Conservation (phyloP, 2,888 invertebrate genomes). For the Coleophora deauratella region DNA sequence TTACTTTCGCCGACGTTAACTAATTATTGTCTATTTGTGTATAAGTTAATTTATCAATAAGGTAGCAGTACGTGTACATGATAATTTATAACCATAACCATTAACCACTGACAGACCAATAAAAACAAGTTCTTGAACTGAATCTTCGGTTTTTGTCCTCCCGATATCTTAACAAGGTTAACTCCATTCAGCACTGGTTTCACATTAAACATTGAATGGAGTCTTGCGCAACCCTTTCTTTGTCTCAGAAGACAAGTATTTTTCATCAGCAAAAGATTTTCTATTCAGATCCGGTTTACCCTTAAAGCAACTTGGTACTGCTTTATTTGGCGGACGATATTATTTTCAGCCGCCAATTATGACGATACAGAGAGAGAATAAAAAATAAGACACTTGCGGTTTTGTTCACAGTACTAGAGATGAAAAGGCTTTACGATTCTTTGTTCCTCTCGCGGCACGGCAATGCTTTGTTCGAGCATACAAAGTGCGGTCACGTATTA, state of each 20-base stretch:
- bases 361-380: conserved; percentile 23
- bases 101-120: no score
- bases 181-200: no score
- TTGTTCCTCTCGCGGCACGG: conserved; percentile 19
- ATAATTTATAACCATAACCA: no score
- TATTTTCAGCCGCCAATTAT: conserved; percentile 31
- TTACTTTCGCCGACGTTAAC: conserved; percentile 4
- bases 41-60: no score
- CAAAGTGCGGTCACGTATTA: conserved; percentile 27
- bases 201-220: not conserved
- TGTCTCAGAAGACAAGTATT: no score
- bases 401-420: conserved; percentile 21
- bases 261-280: conserved; percentile 27
- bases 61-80: no score
- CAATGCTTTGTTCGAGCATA: conserved; percentile 25
- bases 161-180: no score
- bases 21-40: not conserved
- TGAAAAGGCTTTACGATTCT: conserved; percentile 19
- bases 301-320: conserved; percentile 21
- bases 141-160: no score
- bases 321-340: conserved; percentile 29
- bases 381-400: conserved; percentile 20
- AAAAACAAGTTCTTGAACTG: conserved; percentile 1
- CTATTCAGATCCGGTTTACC: conserved; percentile 34
- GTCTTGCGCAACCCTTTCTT: conserved; percentile 5